Evolutionary conservation across 2,888 invertebrate genomes (phyloP).

Genomic region (Epinotia demarniana): DNA sequence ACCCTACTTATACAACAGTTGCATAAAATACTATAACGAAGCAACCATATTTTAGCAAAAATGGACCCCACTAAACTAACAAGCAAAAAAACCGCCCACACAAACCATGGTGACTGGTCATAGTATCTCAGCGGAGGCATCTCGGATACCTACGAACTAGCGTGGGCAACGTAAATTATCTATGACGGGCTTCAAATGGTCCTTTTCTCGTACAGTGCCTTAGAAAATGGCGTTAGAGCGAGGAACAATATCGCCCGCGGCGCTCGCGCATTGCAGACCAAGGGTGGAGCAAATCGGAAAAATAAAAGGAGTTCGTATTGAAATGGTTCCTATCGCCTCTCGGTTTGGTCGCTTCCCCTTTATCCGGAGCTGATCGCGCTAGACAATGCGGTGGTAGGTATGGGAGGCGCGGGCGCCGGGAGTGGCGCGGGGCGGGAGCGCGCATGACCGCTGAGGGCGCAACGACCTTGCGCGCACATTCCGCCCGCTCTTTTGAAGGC

Average conservation of each 20-base stretch:
- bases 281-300: constrained; percentile 61
- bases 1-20: no score
- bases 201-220: constrained; percentile 66
- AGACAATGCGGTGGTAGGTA: constrained; percentile 76
- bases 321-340: constrained; percentile 76
- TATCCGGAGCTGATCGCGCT: constrained; percentile 80
- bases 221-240: constrained; percentile 77
- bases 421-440: constrained; percentile 59
- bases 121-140: constrained; percentile 43
- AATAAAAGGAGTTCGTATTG: constrained; percentile 77
- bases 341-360: constrained; percentile 74
- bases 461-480: constrained; percentile 84
- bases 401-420: constrained; percentile 51
- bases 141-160: constrained; percentile 68
- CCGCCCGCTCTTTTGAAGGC: constrained; percentile 74
- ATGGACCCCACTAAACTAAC: not conserved
- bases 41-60: not conserved
- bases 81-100: constrained; percentile 32
- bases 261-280: constrained; percentile 65
- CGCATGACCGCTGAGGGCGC: constrained; percentile 84
- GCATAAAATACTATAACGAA: not conserved
- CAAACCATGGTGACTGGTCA: constrained; percentile 23
- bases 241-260: constrained; percentile 71
- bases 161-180: constrained; percentile 74
- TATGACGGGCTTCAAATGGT: constrained; percentile 60